Conservation (phyloP, 2,888 invertebrate genomes). For the Yponomeuta evonymella region DNA sequence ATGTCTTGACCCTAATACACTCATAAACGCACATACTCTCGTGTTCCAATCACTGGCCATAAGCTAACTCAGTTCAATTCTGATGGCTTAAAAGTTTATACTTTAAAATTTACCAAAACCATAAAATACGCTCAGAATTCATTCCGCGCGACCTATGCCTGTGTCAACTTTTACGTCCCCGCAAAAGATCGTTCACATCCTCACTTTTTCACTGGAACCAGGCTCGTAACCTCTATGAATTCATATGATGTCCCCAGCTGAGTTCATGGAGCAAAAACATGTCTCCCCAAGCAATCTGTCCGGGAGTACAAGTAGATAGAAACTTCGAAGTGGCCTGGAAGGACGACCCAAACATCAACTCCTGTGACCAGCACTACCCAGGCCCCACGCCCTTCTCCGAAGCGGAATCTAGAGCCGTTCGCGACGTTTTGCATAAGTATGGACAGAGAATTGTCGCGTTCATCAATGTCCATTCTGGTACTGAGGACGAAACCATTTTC, state of each 20-base stretch:
- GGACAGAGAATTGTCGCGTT: slow-evolving; percentile 55
- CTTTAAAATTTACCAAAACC: too few relatives aligned
- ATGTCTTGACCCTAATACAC: too few relatives aligned
- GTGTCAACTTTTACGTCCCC: too few relatives aligned
- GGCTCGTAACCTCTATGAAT: not conserved
- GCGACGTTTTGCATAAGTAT: slow-evolving; percentile 47
- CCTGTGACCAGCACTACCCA: slow-evolving; percentile 52
- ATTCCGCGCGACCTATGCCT: too few relatives aligned
- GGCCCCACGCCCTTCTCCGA: slow-evolving; percentile 53
- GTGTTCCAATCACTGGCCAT: too few relatives aligned
- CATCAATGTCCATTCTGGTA: slow-evolving; percentile 51
- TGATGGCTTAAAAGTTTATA: too few relatives aligned
- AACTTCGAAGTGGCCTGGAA: slow-evolving; percentile 63
- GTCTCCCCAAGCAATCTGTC: slow-evolving; percentile 49
- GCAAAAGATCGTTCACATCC: too few relatives aligned
- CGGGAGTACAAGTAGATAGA: slow-evolving; percentile 53
- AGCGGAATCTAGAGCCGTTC: slow-evolving; percentile 46
- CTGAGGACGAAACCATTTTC: slow-evolving; percentile 27
- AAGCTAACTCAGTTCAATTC: too few relatives aligned
- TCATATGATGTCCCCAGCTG: not conserved
- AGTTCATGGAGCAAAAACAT: slow-evolving; percentile 38
- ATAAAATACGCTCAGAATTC: too few relatives aligned
- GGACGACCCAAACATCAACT: slow-evolving; percentile 26
- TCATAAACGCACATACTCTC: too few relatives aligned
- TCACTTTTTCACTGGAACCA: too few relatives aligned